Evolutionary conservation across 2,797 vertebrate genomes (phyloP).

Genomic region (Cryptoprocta ferox): DNA sequence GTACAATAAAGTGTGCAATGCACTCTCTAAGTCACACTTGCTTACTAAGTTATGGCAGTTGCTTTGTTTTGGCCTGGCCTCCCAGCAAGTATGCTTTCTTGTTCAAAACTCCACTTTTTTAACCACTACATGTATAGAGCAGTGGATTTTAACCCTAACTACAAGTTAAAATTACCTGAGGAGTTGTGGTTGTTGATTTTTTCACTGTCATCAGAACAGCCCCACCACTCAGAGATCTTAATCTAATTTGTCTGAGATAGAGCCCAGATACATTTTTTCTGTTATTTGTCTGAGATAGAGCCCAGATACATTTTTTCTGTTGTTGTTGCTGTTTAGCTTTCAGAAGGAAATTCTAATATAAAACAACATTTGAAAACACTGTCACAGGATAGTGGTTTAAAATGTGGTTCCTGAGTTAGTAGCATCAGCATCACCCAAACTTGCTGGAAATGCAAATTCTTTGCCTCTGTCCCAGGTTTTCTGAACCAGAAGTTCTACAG

Average conservation of each 20-base stretch:
- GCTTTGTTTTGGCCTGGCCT: not conserved
- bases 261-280: not conserved
- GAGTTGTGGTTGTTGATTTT: not conserved
- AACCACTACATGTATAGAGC: not conserved
- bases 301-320: not conserved
- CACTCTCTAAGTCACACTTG: not conserved
- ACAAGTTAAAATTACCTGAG: not conserved
- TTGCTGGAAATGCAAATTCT: not conserved
- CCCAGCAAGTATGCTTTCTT: not conserved
- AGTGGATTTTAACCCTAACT: not conserved
- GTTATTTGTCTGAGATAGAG: not conserved
- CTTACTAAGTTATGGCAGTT: not conserved
- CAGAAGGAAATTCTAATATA: not conserved
- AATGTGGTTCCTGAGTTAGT: not conserved
- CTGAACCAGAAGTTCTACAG: not conserved
- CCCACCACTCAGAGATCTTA: not conserved
- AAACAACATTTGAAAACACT: not conserved
- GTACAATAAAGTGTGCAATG: not conserved
- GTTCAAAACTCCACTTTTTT: not conserved
- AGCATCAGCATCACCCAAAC: not conserved
- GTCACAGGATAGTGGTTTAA: not conserved
- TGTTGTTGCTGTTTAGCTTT: not conserved
- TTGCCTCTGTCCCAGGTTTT: not conserved
- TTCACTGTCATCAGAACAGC: not conserved
- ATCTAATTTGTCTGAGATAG: not conserved